Base-by-base conservation (phyloP, 92 coral and sea anemone genomes). In the Zoanthus gigantus region DNA sequence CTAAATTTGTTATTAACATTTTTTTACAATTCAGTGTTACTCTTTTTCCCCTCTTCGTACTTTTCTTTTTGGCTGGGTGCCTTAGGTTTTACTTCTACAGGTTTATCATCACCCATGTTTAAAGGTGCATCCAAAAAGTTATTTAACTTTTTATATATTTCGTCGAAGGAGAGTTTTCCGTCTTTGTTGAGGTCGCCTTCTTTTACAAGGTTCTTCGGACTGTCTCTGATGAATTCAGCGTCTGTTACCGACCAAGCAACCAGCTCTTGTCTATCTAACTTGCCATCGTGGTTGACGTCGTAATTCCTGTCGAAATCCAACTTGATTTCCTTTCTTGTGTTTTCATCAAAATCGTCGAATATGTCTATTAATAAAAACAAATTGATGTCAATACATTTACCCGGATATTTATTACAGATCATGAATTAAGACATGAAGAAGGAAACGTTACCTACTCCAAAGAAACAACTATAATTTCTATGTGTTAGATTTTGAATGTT, bases 151-250 rank as follows among this genome's bases (percentile, higher is more conserved):
- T 95, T 95, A 74, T 91, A 87, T 61, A 95, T 93, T 60, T 95
- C 98, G 28, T 93, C 94, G 87, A 89, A 91, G 88, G 96, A 91
- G 1, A 95, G 92, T 84, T 95, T 91, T 34, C 98, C 98, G 29
- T 95, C 98, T 79, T 93, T 93, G 79, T 95, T 71, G 46, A 91
- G 93, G 71, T 95, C 98, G 63, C 91, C 94, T 17, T 95, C 98
- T 65, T 89, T 93, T 65, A 93, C 89, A 82, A 95, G 92, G 68
- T 89, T 88, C 73, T 92, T 89, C 0, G 98, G 96, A 72, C 90
- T 94, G 76, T 95, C 98, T 6, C 78, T 84, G 12, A 95, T 77
- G 86, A 95, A 94, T 57, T 93, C 98, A 30, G 94, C 98, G 57
- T 95, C 98, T 5, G 98, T 94, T 88, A 95, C 89, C 3, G 94